Evolutionary conservation across 2,888 invertebrate genomes (phyloP), one percentile per base, ranked within the genome.

Genomic region (Athalia circularis): DNA sequence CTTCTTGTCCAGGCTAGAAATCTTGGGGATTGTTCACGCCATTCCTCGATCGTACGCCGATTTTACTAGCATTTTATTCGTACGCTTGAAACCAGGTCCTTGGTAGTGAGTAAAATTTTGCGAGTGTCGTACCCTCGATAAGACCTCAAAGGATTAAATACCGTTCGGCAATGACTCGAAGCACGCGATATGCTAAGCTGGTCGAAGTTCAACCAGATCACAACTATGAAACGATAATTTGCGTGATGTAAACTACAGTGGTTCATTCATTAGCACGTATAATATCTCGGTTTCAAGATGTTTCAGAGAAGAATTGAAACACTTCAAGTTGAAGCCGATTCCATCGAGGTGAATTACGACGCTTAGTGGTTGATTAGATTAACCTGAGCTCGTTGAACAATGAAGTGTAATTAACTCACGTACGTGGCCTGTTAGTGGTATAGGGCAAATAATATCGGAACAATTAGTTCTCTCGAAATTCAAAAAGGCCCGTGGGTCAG

Each of bases 381-480:
- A 62, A 75, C 75, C 75, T 61, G 62, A 64, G 75, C 75, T 75
- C 75, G 75, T 75, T 75, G 61, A 75, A 75, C 75, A 75, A 75
- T 75, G 62, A 50, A 75, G 50, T 64, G 62, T 75, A 75, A 75
- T 75, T 75, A 75, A 75, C 75, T 48, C 75, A 75, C 75, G 75
- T 75, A 62, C 75, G 61, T 64, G 75, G 75, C 75, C 50, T 11
- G 75, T 62, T 59, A 45, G 64, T 64, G 13, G 75, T 52, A 5
- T 62, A n/a, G 50, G 62, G 75, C 62, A 75, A 75, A 75, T 29
- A 29, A 29, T 75, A 75, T 75, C 61, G 48, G 75, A 75, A 75
- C 75, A 75, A 75, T 75, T 75, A 75, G 75, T 64, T 15, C 11
- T 62, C 64, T 48, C n/a, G 9, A 62, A 52, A 75, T 64, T 61